A percentile compares a stretch with the other conserved stretches of the same genome.
Conservation (phyloP, 2,797 vertebrate genomes). For the Microctenopoma stevenorrisi region DNA sequence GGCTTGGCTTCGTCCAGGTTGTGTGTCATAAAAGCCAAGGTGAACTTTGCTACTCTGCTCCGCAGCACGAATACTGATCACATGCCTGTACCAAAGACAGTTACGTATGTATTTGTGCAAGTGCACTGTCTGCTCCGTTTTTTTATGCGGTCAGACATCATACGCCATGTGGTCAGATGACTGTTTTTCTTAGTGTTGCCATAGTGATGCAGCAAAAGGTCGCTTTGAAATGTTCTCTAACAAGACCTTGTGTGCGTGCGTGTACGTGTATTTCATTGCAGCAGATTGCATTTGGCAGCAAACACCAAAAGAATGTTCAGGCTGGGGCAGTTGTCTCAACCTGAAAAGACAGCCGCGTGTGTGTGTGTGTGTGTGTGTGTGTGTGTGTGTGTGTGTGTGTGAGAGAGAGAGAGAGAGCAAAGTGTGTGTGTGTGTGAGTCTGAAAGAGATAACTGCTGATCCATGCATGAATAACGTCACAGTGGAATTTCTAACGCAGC, state of each 20-base stretch:
- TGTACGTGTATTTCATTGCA: constrained; percentile 39
- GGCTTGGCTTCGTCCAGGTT: constrained; percentile 14
- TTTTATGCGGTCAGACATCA: constrained; percentile 50
- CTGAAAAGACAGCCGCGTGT: constrained; percentile 21
- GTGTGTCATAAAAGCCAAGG: constrained; percentile 66
- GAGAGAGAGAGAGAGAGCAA: not conserved
- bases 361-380: not conserved
- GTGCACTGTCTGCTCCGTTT: constrained; percentile 9
- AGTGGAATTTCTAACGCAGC: constrained; percentile 33
- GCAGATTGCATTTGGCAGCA: constrained; percentile 59
- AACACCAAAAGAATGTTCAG: constrained; percentile 44
- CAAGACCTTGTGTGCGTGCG: constrained; percentile 50
- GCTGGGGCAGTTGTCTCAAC: constrained; percentile 7
- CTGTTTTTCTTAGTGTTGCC: constrained; percentile 70
- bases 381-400: not conserved
- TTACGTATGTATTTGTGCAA: constrained; percentile 27
- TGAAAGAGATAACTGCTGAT: constrained; percentile 37
- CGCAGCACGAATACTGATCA: constrained; percentile 71
- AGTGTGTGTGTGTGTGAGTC: not conserved
- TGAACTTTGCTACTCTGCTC: constrained; percentile 63
- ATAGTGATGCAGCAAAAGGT: constrained; percentile 68
- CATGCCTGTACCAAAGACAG: constrained; percentile 37
- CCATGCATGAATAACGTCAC: constrained; percentile 23
- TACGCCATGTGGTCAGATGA: constrained; percentile 52
- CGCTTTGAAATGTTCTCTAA: constrained; percentile 46